Evolutionary conservation across 1,140 invertebrate species (phyloP), one percentile per base, ranked within the genome.

Genomic region (Anastatus disparis): DNA sequence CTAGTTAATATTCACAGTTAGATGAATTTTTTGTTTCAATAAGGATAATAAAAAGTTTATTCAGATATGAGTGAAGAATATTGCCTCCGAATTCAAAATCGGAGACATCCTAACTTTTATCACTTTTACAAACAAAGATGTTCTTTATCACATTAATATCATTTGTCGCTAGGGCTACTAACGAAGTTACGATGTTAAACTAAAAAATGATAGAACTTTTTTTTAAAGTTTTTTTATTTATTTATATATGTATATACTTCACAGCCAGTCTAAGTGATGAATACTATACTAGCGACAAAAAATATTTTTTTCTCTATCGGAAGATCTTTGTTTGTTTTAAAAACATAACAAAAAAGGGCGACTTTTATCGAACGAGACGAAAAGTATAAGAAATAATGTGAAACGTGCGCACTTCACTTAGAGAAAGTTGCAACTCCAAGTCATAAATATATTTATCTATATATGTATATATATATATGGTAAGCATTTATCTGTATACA

Each of bases 401-500:
- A 66, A 58, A 15, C 26, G 27, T 56, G 59, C 40, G 20, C 55
- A 70, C 59, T 56, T 70, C 67, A 55, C 22, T 12, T 15, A 53
- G 66, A 71, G 53, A 59, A 74, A 71, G 75, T 65, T 77, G 65
- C 73, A 77, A 75, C 70, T 71, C 71, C 64, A 56, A 24, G 52
- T 75, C 38, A 55, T 72, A 73, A 71, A 72, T 74, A 74, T 55
- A 72, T 72, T n/a, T 75, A 75, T 44, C 35, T 76, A 20, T 24
- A 58, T 61, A 48, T 68, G 50, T 58, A 42, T 46, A 46, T 53
- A 44, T 42, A 10, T 40, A 27, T 22, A 44, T 22, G 24, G 0
- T 26, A 27, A 27, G n/a, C 7, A 46, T 56, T 59, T 27, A 22
- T 50, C 40, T 69, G 27, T 55, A 68, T 46, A 56, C 29, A 42